A percentile compares a stretch with the other conserved stretches of the same genome.
Evolutionary conservation across 1,140 invertebrate genomes (phyloP).

Genomic region (Bombus haemorrhoidalis): DNA sequence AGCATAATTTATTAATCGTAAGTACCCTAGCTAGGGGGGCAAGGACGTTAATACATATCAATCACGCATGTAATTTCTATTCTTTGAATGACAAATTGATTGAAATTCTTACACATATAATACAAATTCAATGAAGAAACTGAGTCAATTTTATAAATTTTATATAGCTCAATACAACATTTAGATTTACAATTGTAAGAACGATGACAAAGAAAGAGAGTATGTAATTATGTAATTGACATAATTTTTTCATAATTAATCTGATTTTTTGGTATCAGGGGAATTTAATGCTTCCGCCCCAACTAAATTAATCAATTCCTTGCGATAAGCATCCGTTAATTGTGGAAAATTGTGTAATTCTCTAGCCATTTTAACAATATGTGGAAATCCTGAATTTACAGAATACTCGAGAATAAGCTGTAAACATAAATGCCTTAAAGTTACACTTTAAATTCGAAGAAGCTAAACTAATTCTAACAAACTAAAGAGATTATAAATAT

Average conservation of each 20-base stretch:
- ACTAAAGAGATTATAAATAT: not conserved
- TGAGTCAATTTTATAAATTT: not conserved
- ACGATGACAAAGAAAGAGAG: not conserved
- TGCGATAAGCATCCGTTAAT: constrained; percentile 47
- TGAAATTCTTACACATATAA: constrained; percentile 39
- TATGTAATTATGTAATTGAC: not conserved
- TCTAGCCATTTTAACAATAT: constrained; percentile 54
- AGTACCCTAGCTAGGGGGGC: constrained; percentile 74
- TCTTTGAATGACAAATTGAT: constrained; percentile 68
- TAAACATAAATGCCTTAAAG: constrained; percentile 15
- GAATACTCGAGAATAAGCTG: constrained; percentile 44
- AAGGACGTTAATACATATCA: constrained; percentile 81
- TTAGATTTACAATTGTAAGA: not conserved
- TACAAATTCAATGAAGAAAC: not conserved
- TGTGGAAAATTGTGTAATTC: constrained; percentile 49
- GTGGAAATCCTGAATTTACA: constrained; percentile 50
- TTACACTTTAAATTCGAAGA: not conserved
- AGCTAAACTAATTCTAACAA: not conserved
- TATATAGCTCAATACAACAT: not conserved
- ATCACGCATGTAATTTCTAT: constrained; percentile 74
- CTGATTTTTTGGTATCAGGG: not conserved
- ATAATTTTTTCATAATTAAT: not conserved
- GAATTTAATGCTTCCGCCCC: not conserved
- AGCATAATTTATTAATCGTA: constrained; percentile 78
- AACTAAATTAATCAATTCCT: constrained; percentile 57